Evolutionary conservation across 37 sponge, comb jelly and placozoan species (phyloP), one percentile per base, ranked within the genome.

Genomic region (Oopsacas minuta): DNA sequence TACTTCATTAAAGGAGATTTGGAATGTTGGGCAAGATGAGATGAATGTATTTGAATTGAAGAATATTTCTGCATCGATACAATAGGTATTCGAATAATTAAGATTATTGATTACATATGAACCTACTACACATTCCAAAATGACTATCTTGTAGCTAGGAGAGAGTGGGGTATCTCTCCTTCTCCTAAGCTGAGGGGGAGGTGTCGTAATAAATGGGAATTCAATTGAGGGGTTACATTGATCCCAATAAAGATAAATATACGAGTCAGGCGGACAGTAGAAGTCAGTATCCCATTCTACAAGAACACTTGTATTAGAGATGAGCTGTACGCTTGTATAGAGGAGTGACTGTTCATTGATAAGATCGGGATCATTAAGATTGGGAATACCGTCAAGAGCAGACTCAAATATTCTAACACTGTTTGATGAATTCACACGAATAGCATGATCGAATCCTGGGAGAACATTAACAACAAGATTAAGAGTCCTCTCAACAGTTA

Each of bases 221-320:
- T 8, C 12, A 17, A 42, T 42, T 42, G 49, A 15, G 49, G 12
- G 8, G 49, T 17, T 17, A 17, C 8, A 42, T 17, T 42, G 12
- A 15, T 61, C 75, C 28, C 20, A 61, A 61, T 3, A 61, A 3
- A 61, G 7, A 61, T 61, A 25, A 5, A 61, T 12, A 61, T 20
- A 61, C 5, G 75, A 3, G 32, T n/a, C 75, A n/a, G 75, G 75
- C 30, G 75, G 75, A 12, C 75, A 61, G 75, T 20, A 61, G 28
- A 61, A 61, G 30, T 61, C 22, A 12, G 75, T 61, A n/a, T 61
- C 75, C 75, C 75, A 61, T 61, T 61, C 75, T 3, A 61, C 75
- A 61, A 61, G 75, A 61, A 61, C 28, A 34, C 75, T 61, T 10
- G 20, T 61, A 12, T 61, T 61, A 20, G 75, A 61, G 30, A 12